Evolutionary conservation across 2,113 vertebrate genomes (phyloP), one percentile per base, ranked within the genome.

Genomic region (Monopterus albus): DNA sequence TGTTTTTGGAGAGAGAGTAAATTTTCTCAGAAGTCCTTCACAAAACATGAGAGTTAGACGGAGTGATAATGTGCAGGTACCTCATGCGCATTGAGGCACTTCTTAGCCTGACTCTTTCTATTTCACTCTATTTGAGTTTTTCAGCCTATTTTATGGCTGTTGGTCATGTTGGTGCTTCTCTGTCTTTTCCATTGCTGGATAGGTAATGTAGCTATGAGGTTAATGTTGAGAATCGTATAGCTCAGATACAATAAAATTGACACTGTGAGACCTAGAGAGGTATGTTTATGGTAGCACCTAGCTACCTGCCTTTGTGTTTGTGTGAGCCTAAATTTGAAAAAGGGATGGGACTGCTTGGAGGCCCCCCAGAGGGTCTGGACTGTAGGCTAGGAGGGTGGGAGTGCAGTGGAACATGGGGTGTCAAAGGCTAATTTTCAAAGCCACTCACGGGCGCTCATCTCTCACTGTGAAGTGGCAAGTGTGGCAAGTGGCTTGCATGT

Each of bases 401-500:
- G 71, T 28, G 47, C 73, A 62, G 59, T 58, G 76, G 71, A 84
- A 84, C 75, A 81, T 7, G 76, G 76, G 50, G 85, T 86, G 75
- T 93, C 84, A 81, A 81, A 94, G 94, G 93, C 94, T 94, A 94
- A 92, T 94, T 93, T 94, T 93, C 92, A 91, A 88, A 43, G 46
- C 91, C 90, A 87, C 70, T 55, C 86, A 36, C 67, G 83, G 92
- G 89, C 90, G 83, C 92, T 93, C 87, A 80, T 94, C 91, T 94
- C 95, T 94, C 91, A 94, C 75, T 6, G 82, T 68, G 87, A 92
- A 94, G 90, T 94, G 94, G 93, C 94, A 88, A 90, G 86, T 75
- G 68, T 81, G 80, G 91, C 92, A 47, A 90, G 95, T 94, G 93
- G 97, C 94, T 88, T 94, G 92, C 13, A 4, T 21, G 95, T 98